These are phyloP conservation scores for Pseudomyrmex flavicornis DNA, from an alignment of 1,140 invertebrate genomes.

Conservation along the genomic window DNA sequence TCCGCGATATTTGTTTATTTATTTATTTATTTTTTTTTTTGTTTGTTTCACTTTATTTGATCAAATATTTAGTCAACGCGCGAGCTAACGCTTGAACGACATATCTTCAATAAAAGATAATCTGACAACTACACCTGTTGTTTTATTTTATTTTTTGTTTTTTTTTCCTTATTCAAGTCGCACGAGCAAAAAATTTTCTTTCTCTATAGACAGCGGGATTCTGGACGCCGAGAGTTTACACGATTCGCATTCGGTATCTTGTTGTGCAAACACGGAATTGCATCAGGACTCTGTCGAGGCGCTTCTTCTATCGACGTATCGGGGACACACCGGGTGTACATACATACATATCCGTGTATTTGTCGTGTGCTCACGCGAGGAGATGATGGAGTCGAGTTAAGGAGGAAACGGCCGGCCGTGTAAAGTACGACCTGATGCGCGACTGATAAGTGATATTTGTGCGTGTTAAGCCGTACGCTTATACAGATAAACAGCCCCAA, in stretches of 20 bases:
- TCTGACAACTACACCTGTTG: neutral
- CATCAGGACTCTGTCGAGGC: constrained; percentile 42
- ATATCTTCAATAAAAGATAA: neutral
- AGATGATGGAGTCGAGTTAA: neutral
- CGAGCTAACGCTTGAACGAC: neutral
- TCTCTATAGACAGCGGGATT: constrained; percentile 22
- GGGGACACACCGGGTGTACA: constrained; percentile 18
- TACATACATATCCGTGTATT: constrained; percentile 46
- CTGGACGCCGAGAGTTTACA: constrained; percentile 13
- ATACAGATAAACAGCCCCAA: neutral
- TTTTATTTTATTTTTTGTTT: neutral
- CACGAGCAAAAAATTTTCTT: constrained; percentile 30
- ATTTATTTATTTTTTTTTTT: too few species aligned
- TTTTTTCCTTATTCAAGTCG: neutral
- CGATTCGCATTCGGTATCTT: constrained; percentile 55
- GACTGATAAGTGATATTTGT: constrained; percentile 68
- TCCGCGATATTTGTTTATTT: too few species aligned
- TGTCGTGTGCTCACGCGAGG: constrained; percentile 14
- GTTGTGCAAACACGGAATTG: constrained; percentile 66
- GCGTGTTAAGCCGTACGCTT: neutral
- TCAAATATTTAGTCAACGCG: neutral
- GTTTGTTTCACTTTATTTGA: too few species aligned
- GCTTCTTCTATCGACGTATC: constrained; percentile 47
- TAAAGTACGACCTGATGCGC: constrained; percentile 25
- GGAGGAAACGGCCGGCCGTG: constrained; percentile 45